These are phyloP conservation scores for Helicolenus hilgendorfi DNA, from an alignment of 2,797 vertebrate species.

Conservation along the genomic window DNA sequence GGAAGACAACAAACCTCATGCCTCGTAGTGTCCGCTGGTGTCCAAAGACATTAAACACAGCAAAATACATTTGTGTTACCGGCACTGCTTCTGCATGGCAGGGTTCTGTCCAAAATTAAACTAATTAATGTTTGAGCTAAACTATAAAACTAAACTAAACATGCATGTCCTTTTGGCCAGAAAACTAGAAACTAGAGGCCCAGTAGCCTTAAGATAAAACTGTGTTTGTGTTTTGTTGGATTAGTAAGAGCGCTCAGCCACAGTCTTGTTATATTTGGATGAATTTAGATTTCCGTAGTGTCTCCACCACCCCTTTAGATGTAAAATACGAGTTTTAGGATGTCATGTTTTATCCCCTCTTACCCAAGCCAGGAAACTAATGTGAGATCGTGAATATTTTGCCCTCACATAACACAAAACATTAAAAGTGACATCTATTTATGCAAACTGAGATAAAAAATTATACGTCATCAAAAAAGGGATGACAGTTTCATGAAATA, in stretches of 20 bases:
- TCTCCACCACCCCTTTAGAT: background rate
- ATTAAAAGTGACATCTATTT: conserved; percentile 23
- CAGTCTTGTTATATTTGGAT: conserved; percentile 11
- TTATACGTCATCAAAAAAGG: background rate
- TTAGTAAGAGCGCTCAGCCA: background rate
- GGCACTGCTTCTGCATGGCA: background rate
- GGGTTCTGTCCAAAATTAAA: background rate
- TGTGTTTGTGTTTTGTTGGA: conserved; percentile 11
- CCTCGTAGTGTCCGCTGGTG: background rate
- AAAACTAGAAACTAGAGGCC: background rate
- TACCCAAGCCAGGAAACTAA: background rate
- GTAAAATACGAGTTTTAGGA: background rate
- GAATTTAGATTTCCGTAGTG: conserved; percentile 4
- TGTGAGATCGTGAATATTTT: conserved; percentile 12
- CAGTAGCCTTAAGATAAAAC: background rate
- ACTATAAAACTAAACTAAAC: conserved; percentile 5
- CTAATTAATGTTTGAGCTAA: background rate
- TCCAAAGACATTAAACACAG: conserved; percentile 1
- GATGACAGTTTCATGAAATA: background rate
- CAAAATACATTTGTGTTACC: background rate
- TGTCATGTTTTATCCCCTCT: background rate
- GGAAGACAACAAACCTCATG: background rate
- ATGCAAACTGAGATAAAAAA: background rate
- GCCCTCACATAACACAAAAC: background rate
- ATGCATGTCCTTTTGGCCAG: conserved; percentile 2